A percentile compares a stretch with the other conserved stretches of the same genome.
Evolutionary conservation across 2,113 vertebrate genomes (phyloP).

Genomic region (Eretmochelys imbricata): DNA sequence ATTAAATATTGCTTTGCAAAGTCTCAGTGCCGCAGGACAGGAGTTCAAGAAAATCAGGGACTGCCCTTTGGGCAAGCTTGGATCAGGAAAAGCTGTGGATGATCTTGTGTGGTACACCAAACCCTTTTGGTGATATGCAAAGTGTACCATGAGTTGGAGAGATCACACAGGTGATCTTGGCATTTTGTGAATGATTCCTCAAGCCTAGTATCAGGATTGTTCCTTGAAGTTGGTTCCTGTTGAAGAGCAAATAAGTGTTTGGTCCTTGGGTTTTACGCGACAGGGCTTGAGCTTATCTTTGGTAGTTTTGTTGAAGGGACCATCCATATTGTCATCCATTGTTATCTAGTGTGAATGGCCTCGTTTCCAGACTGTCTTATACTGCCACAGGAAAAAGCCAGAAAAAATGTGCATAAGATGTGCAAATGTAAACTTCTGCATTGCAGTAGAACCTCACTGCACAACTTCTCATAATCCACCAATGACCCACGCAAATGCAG

Average conservation of each 20-base stretch:
- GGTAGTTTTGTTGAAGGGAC: not conserved
- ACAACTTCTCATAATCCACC: not conserved
- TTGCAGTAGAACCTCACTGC: not conserved
- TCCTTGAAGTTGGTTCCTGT: not conserved
- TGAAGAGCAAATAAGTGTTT: not conserved
- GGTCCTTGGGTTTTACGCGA: not conserved
- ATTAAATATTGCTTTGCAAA: not conserved
- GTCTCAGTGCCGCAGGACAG: not conserved
- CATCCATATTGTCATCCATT: not conserved
- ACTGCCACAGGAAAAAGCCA: not conserved
- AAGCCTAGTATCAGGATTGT: not conserved
- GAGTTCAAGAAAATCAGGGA: not conserved
- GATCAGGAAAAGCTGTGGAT: not conserved
- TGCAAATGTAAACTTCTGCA: not conserved
- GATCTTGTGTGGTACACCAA: not conserved
- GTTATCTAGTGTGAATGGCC: not conserved
- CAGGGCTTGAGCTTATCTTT: not conserved
- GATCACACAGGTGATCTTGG: not conserved
- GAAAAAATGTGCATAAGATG: accelerated
- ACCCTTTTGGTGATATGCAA: not conserved
- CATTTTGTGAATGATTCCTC: not conserved
- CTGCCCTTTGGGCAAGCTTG: not conserved
- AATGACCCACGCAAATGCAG: not conserved
- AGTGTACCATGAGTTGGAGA: not conserved
- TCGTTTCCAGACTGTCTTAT: not conserved